Base-by-base conservation (phyloP, 2,797 vertebrate species). In the Xiphorhynchus erythropygius region DNA sequence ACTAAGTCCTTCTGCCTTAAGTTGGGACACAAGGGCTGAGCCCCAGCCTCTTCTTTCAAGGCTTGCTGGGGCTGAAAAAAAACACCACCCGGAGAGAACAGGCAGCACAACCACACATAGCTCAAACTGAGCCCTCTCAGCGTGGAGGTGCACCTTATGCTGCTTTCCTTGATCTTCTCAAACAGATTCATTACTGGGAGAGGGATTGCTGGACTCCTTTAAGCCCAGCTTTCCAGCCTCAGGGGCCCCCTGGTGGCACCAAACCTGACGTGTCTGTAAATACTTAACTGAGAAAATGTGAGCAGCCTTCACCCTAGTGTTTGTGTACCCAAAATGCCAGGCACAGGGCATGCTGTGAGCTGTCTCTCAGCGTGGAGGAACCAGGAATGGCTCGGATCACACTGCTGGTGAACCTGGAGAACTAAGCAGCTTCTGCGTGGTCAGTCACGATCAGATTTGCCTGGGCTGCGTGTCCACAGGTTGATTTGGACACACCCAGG, bases 221-320 rank as follows among this genome's bases (percentile, higher is more conserved):
- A 2, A 9, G 30, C 60, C 0, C 23, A 18, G 55, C 47, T 77
- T 49, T 74, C 47, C 35, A 10, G 14, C 41, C 37, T 10, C 32
- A 62, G 10, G 59, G 44, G 77, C 77, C 89, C 90, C 21, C 94
- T 95, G 84, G 90, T 82, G 92, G 92, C 90, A 57, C 25, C 57
- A 11, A 23, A 25, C 32, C 49, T 42, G 35, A 1, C 5, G 12
- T 7, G 46, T 32, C 50, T 55, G 3, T 5, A 15, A 57, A 25
- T 4, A 6, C 62, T 1, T 17, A 4, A 0, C 18, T 1, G 44
- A 50, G 62, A 46, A 22, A 13, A 0, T 1, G 14, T 0, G 2
- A 41, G 18, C 37, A 7, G 33, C 3, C 27, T 4, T 5, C 25
- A 2, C 15, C 27, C 1, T 6, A 3, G n/a, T 4, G 41, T 46